Conservation (phyloP, 2,797 vertebrate genomes). For the Sitta carolinensis region DNA sequence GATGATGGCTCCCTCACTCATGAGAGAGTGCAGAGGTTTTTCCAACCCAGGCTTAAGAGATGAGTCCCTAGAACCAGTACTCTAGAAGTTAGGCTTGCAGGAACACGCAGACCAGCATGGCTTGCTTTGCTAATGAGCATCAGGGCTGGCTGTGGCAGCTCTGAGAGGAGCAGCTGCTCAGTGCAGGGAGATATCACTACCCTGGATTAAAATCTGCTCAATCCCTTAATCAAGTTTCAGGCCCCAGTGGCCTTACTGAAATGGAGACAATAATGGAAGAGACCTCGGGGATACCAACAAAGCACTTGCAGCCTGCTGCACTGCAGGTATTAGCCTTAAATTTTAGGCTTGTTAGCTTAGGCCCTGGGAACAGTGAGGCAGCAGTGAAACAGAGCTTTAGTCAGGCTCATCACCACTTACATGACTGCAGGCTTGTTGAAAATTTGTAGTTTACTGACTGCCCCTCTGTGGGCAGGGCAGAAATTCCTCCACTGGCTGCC, state of each 20-base stretch:
- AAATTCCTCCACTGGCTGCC: not conserved
- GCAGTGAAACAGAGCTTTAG: not conserved
- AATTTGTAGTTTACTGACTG: not conserved
- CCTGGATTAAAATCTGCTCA: not conserved
- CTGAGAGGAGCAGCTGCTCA: not conserved
- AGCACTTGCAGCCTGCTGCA: not conserved
- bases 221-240: not conserved
- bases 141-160: not conserved
- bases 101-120: not conserved
- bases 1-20: not conserved
- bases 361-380: accelerated
- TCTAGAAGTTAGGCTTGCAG: not conserved
- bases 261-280: not conserved
- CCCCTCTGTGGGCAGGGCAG: not conserved
- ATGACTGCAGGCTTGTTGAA: not conserved
- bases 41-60: not conserved
- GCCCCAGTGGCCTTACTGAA: not conserved
- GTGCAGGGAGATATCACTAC: not conserved
- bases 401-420: not conserved
- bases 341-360: not conserved
- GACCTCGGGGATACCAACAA: not conserved
- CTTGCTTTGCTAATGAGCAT: not conserved
- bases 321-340: not conserved
- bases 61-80: not conserved
- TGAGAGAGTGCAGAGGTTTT: not conserved